Base-by-base conservation (phyloP, 1,140 invertebrate genomes). In the Mactra quadrangularis region DNA sequence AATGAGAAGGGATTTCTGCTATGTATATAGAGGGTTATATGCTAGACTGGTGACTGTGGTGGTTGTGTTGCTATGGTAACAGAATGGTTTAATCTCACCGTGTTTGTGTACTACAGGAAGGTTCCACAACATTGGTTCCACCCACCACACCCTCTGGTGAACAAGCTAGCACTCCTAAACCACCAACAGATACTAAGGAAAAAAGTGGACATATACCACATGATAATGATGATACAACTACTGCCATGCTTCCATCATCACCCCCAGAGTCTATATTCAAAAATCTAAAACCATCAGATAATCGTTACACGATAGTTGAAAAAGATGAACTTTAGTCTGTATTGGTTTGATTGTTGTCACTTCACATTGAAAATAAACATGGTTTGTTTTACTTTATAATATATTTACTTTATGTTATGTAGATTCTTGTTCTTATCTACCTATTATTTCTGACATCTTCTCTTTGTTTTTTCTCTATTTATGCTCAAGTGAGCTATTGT, bases 261-360 rank as follows among this genome's bases (percentile, higher is more conserved):
- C 98, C 98, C n/a, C 98, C 98, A 0, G 97, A 99, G 92, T 99
- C 97, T 41, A 97, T 97, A 45, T 99, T 99, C 93, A 98, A 97
- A 91, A 99, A 99, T 92, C 94, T 99, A 50, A 97, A 97, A 15
- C 99, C 99, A 4, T 99, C 98, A 60, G 96, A 97, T 91, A 99
- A 98, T 93, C 95, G 99, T 90, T 99, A 99, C 93, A 99, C 98
- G 3, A 93, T 99, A 9, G 4, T 52, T 3, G 3, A 81, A 13
- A 62, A 64, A 53, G 79, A 82, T 66, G 79, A 82, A 71, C 27
- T 82, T 17, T 82, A 82, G 38, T 27, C 11, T n/a, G 17, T 38
- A 25, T 17, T 17, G 11, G 66, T 62, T 13, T 15, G 4, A 35
- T 6, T 31, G 11, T 55, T 55, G 4, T n/a, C 38, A 6, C 38